Evolutionary conservation across 2,888 invertebrate genomes (phyloP).

Genomic region (Abrostola tripartita): DNA sequence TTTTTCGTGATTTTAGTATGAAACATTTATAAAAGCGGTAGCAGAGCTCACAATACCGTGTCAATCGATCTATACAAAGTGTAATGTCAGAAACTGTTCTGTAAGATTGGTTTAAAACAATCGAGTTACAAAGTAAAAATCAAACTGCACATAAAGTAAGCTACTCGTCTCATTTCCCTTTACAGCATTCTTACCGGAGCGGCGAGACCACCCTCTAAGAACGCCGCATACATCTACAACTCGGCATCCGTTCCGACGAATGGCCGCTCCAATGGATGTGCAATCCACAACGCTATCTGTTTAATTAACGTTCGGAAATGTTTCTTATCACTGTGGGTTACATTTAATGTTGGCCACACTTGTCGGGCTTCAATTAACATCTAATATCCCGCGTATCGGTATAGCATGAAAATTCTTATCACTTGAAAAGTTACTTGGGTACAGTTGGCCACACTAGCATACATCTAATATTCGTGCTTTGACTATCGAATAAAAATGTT

Average conservation of each 20-base stretch:
- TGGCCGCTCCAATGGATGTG: constrained; percentile 42
- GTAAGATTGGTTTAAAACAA: too few species aligned
- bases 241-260: constrained; percentile 33
- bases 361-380: neutral
- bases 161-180: too few species aligned
- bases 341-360: neutral
- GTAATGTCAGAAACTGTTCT: too few species aligned
- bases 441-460: too few species aligned
- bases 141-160: too few species aligned
- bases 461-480: neutral
- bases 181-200: too few species aligned
- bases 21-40: neutral
- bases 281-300: constrained; percentile 57
- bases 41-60: too few species aligned
- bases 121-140: too few species aligned
- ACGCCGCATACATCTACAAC: constrained; percentile 30
- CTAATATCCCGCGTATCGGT: too few species aligned
- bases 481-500: neutral
- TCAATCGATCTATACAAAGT: too few species aligned
- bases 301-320: constrained; percentile 66
- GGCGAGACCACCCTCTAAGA: constrained; percentile 24
- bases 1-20: constrained; percentile 14
- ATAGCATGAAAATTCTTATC: too few species aligned
- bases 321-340: constrained; percentile 59
- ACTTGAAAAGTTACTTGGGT: too few species aligned